phyloP scores from a whole-genome alignment of 2,113 vertebrate genomes.

The Rostratula benghalensis region DNA sequence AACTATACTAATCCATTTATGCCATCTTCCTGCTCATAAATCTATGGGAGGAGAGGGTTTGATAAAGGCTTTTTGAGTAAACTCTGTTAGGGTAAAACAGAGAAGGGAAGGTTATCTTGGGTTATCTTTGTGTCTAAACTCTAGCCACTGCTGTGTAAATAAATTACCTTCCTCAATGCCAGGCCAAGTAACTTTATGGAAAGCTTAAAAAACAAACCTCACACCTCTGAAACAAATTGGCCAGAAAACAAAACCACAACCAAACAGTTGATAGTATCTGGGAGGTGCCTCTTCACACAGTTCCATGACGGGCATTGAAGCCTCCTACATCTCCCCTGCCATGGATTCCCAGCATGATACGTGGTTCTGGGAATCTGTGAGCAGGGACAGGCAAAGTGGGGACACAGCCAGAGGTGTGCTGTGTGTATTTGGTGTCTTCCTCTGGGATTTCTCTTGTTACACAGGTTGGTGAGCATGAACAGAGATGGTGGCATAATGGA shows the following conservation, averaged over 20 bases:
- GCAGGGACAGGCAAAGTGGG: background rate
- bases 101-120: background rate
- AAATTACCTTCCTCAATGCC: background rate
- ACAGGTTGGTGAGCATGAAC: background rate
- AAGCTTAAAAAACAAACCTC: background rate
- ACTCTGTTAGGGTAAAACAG: background rate
- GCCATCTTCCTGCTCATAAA: background rate
- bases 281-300: background rate
- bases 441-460: background rate
- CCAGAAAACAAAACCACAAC: background rate
- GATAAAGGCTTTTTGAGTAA: slow-evolving; percentile 3
- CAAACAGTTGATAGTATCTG: background rate
- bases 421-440: background rate
- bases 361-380: background rate
- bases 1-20: background rate
- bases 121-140: background rate
- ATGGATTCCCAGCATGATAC: background rate
- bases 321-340: background rate
- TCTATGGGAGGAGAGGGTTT: background rate
- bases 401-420: background rate
- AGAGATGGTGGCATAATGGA: background rate
- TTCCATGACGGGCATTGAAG: background rate
- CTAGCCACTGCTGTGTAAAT: background rate
- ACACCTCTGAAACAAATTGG: background rate
- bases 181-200: background rate